phyloP scores from a whole-genome alignment of 2,113 vertebrate species.

The Microcebus jonahi region DNA sequence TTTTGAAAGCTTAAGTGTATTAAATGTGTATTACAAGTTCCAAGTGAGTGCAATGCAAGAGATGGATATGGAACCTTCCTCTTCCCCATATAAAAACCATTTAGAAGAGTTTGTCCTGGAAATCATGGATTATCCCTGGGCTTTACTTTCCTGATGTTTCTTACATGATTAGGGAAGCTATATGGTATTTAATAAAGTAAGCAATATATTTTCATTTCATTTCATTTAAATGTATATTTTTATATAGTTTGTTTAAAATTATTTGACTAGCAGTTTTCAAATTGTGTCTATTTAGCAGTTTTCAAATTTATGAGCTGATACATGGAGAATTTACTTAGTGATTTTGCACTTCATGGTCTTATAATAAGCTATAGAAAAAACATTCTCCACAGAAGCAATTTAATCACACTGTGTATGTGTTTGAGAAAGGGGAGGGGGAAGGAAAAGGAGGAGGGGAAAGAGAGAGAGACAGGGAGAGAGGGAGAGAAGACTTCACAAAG shows the following conservation, averaged over 20 bases:
- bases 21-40: neutral
- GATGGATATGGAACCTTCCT: neutral
- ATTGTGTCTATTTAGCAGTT: constrained; percentile 18
- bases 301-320: constrained; percentile 60
- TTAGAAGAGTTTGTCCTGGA: neutral
- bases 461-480: neutral
- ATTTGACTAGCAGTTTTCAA: neutral
- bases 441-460: neutral
- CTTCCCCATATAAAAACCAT: neutral
- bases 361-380: constrained; percentile 78
- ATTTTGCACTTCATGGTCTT: constrained; percentile 68
- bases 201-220: neutral
- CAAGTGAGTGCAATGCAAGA: neutral
- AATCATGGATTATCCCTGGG: neutral
- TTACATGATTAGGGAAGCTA: neutral
- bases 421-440: neutral
- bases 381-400: constrained; percentile 76
- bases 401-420: constrained; percentile 70
- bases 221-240: constrained; percentile 27
- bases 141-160: neutral
- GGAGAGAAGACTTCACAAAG: constrained; percentile 24
- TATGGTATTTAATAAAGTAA: neutral
- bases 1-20: neutral
- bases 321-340: constrained; percentile 62
- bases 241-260: neutral